Conservation (phyloP, 2,113 vertebrate genomes). For the Chamaetylas fuelleborni region DNA sequence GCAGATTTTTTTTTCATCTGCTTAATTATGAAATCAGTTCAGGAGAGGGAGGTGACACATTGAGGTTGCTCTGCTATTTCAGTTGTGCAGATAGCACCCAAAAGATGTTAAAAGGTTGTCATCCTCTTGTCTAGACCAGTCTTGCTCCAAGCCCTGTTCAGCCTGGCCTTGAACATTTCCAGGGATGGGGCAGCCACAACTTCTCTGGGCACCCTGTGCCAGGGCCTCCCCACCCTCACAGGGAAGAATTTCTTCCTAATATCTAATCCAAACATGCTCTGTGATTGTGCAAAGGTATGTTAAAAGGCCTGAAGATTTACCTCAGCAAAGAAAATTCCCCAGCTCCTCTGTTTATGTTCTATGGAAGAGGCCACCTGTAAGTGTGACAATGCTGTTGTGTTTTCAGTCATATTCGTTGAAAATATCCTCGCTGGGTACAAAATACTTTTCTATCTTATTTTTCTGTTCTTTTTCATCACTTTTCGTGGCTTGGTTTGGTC, state of each 20-base stretch:
- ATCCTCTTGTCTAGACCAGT: not conserved
- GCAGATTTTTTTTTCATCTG: not conserved
- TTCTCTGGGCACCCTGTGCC: not conserved
- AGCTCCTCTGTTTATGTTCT: not conserved
- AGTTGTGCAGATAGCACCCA: not conserved
- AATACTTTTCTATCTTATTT: not conserved
- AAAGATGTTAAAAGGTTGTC: not conserved
- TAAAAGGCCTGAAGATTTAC: not conserved
- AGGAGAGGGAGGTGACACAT: not conserved
- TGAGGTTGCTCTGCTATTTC: not conserved
- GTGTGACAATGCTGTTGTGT: not conserved
- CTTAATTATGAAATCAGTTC: not conserved
- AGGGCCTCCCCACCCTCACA: not conserved
- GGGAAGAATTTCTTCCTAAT: not conserved
- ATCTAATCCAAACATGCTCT: not conserved
- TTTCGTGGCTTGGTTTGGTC: not conserved
- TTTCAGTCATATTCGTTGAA: not conserved
- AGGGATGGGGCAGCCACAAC: not conserved
- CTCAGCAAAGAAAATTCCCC: not conserved
- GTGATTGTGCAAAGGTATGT: not conserved
- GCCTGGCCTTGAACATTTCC: not conserved
- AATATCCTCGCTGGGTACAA: not conserved
- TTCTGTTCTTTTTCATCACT: not conserved
- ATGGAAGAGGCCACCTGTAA: not conserved
- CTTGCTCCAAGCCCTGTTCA: not conserved